phyloP scores from a whole-genome alignment of 2,113 vertebrate genomes.

The Aix galericulata region DNA sequence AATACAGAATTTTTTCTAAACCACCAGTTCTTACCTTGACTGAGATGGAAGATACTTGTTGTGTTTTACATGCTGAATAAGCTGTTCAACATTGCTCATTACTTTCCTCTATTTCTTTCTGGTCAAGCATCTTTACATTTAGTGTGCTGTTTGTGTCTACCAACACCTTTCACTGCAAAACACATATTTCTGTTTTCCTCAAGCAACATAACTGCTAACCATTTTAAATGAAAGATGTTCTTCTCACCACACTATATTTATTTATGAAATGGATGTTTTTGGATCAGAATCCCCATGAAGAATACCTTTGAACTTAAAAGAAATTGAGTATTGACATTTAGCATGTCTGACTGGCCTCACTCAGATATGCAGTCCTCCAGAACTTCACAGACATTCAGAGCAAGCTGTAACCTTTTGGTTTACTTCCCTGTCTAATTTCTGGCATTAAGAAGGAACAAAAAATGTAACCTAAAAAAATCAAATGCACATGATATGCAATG shows the following conservation, averaged over 20 bases:
- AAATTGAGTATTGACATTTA: neutral
- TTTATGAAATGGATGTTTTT: neutral
- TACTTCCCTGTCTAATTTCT: neutral
- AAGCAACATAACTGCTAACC: neutral
- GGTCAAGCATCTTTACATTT: neutral
- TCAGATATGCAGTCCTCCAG: neutral
- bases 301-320: neutral
- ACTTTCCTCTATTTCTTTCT: neutral
- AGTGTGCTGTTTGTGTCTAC: neutral
- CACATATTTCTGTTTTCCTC: neutral
- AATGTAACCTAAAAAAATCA: neutral
- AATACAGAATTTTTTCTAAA: slow-evolving; percentile 86
- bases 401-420: neutral
- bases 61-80: slow-evolving; percentile 84
- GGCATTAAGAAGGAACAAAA: neutral
- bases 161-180: neutral
- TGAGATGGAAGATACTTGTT: slow-evolving; percentile 87
- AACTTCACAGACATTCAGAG: neutral
- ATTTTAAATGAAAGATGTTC: neutral
- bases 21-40: slow-evolving; percentile 86
- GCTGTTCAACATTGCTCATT: slow-evolving; percentile 12
- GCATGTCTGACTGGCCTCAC: neutral
- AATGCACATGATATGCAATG: neutral
- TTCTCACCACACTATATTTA: neutral
- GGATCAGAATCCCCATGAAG: neutral